A percentile compares a stretch with the other conserved stretches of the same genome.
Conservation (phyloP, 2,113 vertebrate species). For the Erythrocercus mccallii region DNA sequence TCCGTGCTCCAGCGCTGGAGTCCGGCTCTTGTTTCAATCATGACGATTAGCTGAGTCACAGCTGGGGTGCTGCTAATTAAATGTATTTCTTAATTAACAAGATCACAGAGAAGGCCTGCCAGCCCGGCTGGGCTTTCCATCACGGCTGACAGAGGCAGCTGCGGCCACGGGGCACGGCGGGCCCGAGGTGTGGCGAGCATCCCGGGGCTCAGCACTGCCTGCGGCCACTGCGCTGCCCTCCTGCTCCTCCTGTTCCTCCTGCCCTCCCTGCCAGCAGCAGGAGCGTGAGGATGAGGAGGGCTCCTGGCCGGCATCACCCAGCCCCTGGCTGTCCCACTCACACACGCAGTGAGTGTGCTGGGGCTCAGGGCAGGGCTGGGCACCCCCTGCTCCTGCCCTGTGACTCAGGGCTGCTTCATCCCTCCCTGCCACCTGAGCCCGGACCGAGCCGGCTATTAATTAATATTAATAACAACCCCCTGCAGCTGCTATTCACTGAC, state of each 20-base stretch:
- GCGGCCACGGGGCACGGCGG: not conserved
- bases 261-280: rapidly evolving
- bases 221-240: rapidly evolving
- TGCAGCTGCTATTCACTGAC: not conserved
- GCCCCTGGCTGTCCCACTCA: not conserved
- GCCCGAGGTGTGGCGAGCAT: not conserved
- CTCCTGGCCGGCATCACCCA: rapidly evolving
- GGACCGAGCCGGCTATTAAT: not conserved
- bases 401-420: constrained; percentile 9
- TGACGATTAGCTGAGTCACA: constrained; percentile 68
- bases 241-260: too few relatives aligned
- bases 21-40: constrained; percentile 24
- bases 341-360: not conserved
- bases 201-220: not conserved
- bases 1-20: not conserved
- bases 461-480: not conserved
- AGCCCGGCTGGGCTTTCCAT: constrained; percentile 42
- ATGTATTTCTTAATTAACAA: constrained; percentile 72
- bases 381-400: not conserved
- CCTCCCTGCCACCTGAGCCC: not conserved
- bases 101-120: constrained; percentile 60
- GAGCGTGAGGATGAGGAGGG: not conserved
- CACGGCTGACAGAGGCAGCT: constrained; percentile 58
- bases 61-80: constrained; percentile 73
- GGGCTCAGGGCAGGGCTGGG: not conserved